These are phyloP conservation scores for Tylochromis polylepis DNA, from an alignment of 2,113 vertebrate species.

Conservation along the genomic window DNA sequence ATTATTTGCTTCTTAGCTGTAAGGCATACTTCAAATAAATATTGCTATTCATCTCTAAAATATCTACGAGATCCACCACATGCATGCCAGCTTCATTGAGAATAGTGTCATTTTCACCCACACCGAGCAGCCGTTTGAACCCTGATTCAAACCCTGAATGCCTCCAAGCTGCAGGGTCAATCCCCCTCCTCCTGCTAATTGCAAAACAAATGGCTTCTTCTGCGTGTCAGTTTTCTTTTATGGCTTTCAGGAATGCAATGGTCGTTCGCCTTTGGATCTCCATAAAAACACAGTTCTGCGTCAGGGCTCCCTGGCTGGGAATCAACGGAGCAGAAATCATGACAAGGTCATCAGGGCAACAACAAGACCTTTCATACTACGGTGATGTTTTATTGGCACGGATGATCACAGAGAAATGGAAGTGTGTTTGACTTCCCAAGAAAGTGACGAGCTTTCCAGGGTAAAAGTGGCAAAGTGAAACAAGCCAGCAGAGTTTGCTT, in stretches of 20 bases:
- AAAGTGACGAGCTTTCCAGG: neutral
- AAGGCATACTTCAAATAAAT: fast-evolving
- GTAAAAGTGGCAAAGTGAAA: neutral
- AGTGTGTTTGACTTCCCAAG: slow-evolving; percentile 19
- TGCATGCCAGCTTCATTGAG: neutral
- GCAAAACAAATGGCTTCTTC: slow-evolving; percentile 16
- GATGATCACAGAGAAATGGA: slow-evolving; percentile 36
- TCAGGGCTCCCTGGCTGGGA: neutral
- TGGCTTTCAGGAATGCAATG: slow-evolving; percentile 44
- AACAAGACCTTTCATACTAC: slow-evolving; percentile 65
- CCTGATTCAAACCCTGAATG: neutral
- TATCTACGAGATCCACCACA: neutral
- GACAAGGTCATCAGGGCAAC: slow-evolving; percentile 23
- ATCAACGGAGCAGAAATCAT: slow-evolving; percentile 42
- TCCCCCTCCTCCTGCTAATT: neutral
- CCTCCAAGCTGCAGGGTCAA: neutral
- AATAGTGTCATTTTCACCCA: neutral
- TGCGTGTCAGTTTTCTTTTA: slow-evolving; percentile 32
- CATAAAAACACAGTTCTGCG: slow-evolving; percentile 26
- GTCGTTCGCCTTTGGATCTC: slow-evolving; percentile 31
- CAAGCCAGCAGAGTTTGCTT: neutral
- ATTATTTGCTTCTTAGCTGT: neutral
- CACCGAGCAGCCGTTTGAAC: fast-evolving
- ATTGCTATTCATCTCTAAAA: neutral
- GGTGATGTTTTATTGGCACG: slow-evolving; percentile 50